Conservation (phyloP, 2,113 vertebrate genomes). For the Corythornis madagascariensis region DNA sequence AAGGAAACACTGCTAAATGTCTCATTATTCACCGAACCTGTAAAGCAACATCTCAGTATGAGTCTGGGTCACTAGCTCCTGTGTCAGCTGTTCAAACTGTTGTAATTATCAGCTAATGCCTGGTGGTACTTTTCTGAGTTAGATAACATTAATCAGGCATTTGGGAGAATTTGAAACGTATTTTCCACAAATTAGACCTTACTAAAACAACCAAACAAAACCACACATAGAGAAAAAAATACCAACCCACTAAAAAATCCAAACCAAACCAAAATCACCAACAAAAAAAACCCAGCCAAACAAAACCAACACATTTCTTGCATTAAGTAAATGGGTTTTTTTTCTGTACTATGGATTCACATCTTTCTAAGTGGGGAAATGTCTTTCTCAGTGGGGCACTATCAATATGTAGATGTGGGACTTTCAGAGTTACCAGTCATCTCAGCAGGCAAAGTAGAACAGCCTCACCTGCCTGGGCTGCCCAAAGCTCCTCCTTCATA, state of each 20-base stretch:
- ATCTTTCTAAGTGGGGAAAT: background rate
- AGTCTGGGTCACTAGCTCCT: background rate
- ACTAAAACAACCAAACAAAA: too few relatives aligned
- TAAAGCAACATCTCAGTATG: background rate
- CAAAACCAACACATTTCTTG: background rate
- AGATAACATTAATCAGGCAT: background rate
- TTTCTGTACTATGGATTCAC: background rate
- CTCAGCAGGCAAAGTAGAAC: background rate
- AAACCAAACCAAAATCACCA: background rate
- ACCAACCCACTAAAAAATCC: background rate
- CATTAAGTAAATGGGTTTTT: background rate
- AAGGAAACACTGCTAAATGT: background rate
- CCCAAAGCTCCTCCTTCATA: rapidly evolving
- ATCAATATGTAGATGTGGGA: background rate
- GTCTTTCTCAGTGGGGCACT: background rate
- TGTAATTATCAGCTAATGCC: background rate
- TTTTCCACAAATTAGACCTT: background rate
- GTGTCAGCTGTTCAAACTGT: background rate
- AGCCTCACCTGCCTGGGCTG: rapidly evolving
- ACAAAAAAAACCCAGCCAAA: background rate
- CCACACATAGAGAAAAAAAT: background rate
- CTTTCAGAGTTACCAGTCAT: background rate
- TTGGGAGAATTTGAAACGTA: background rate
- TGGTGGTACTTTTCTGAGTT: background rate
- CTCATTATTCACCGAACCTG: background rate